A percentile compares a stretch with the other conserved stretches of the same genome.
These are phyloP conservation scores for Dolomedes plantarius DNA, from an alignment of 2,888 invertebrate species.

Conservation along the genomic window DNA sequence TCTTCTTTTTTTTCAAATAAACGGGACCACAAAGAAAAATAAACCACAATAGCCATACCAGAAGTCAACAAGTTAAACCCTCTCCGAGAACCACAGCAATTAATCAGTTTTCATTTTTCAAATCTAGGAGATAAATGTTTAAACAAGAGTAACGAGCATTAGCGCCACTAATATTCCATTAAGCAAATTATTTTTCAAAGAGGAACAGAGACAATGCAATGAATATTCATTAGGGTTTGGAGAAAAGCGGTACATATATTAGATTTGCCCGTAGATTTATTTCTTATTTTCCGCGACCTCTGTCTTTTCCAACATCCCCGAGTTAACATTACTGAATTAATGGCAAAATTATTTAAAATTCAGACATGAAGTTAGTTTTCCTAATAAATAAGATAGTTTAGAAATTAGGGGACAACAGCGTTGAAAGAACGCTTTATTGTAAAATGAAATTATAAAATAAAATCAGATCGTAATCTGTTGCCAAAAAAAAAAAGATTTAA, in stretches of 20 bases:
- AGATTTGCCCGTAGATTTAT: neutral
- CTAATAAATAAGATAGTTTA: neutral
- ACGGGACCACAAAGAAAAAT: neutral
- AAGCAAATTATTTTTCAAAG: constrained; percentile 8
- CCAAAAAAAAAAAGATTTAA: too few species aligned
- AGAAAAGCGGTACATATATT: neutral
- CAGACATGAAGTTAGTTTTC: neutral
- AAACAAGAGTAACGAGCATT: constrained; percentile 10
- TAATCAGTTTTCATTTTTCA: constrained; percentile 3
- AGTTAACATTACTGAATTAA: neutral
- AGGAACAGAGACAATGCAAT: neutral
- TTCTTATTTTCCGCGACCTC: neutral
- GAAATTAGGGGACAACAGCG: neutral
- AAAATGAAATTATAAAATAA: too few species aligned
- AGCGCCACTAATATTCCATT: constrained; percentile 16
- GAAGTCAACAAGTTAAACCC: neutral
- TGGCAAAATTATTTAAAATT: neutral
- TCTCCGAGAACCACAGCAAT: neutral
- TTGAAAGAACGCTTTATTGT: too few species aligned
- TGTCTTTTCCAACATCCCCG: neutral
- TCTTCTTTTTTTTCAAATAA: too few species aligned
- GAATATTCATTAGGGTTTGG: constrained; percentile 10
- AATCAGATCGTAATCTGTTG: too few species aligned
- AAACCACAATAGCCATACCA: neutral
- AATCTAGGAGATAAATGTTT: constrained; percentile 12